These are phyloP conservation scores for Caranx ignobilis DNA, from an alignment of 2,113 vertebrate species.

Conservation along the genomic window DNA sequence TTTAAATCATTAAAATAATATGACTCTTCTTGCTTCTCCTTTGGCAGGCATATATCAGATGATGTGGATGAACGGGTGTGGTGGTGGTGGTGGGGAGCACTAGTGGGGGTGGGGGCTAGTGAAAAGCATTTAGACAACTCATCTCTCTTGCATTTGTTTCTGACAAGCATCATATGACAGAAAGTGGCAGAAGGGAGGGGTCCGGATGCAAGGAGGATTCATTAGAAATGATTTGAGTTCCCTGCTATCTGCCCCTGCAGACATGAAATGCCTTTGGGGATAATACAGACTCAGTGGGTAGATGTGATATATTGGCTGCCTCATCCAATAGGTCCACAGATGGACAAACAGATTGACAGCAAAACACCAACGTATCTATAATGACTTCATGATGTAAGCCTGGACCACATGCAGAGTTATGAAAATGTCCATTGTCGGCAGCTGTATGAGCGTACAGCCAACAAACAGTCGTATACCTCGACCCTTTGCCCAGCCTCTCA, in stretches of 20 bases:
- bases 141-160: conserved; percentile 28
- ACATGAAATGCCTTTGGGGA: conserved; percentile 35
- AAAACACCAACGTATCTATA: conserved; percentile 35
- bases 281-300: conserved; percentile 40
- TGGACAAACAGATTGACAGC: conserved; percentile 48
- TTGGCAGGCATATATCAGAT: conserved; percentile 26
- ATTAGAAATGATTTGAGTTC: conserved; percentile 77
- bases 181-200: conserved; percentile 2
- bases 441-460: neutral
- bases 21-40: conserved; percentile 6
- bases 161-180: conserved; percentile 5
- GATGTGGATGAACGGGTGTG: conserved; percentile 1
- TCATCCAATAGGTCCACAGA: conserved; percentile 38
- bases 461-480: neutral
- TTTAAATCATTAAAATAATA: conserved; percentile 46
- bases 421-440: neutral
- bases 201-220: conserved; percentile 49
- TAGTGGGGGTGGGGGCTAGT: neutral
- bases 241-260: conserved; percentile 59
- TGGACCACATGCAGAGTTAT: conserved; percentile 8
- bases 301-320: conserved; percentile 52
- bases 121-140: conserved; percentile 7
- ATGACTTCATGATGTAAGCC: conserved; percentile 31
- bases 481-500: neutral
- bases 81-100: neutral